Percentiles rank a stretch among this genome's conserved stretches.
Evolutionary conservation across 2,113 vertebrate genomes (phyloP).

Genomic region (Paramisgurnus dabryanus): DNA sequence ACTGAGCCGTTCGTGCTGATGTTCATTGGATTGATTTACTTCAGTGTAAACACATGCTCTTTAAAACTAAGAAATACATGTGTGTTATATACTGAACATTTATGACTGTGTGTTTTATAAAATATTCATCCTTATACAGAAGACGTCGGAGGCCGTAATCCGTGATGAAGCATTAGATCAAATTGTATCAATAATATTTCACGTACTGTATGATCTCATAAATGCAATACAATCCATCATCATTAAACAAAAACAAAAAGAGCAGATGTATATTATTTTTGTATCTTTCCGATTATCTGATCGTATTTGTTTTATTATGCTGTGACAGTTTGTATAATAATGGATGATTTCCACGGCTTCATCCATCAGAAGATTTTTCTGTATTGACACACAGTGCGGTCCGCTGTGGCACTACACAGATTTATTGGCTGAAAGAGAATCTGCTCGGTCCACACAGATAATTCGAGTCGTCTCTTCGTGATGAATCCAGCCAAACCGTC

Average conservation of each 20-base stretch:
- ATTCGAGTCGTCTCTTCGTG: constrained; percentile 68
- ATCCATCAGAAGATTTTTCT: neutral
- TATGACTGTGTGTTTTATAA: too few species aligned
- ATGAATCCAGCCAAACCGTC: constrained; percentile 64
- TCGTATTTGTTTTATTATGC: too few species aligned
- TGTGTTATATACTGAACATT: too few species aligned
- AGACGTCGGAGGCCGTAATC: too few species aligned
- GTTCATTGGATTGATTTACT: neutral
- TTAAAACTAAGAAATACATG: neutral
- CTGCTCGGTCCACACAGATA: constrained; percentile 63
- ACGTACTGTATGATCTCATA: neutral
- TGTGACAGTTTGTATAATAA: too few species aligned
- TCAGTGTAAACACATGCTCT: neutral
- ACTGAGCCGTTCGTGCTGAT: neutral
- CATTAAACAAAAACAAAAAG: too few species aligned
- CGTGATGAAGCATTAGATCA: neutral
- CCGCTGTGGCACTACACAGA: constrained; percentile 14
- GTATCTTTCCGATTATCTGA: too few species aligned
- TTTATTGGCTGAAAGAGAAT: constrained; percentile 49
- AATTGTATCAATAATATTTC: neutral
- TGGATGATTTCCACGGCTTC: neutral
- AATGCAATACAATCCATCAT: too few species aligned
- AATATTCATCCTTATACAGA: too few species aligned
- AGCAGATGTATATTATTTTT: too few species aligned
- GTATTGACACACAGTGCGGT: neutral